Base-by-base conservation (phyloP, 1,140 invertebrate genomes). In the Oryctes rhinoceros region DNA sequence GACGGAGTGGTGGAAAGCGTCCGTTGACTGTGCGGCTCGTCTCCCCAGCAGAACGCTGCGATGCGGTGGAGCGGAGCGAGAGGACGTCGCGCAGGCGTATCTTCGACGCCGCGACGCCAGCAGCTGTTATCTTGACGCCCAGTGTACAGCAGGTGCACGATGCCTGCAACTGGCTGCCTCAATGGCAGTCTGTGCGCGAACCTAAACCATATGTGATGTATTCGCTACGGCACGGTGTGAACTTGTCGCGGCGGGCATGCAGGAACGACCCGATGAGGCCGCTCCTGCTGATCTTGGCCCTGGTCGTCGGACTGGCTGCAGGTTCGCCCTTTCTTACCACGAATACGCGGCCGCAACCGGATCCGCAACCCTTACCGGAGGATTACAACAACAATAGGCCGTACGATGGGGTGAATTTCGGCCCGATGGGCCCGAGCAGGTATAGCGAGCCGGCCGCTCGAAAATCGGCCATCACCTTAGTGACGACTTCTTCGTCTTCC, bases 141-240 rank as follows among this genome's bases (percentile, higher is more conserved):
- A 83, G 83, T 80, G 49, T 79, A 79, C 81, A 80, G 82, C 83
- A 83, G 83, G 83, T 83, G 81, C 82, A 83, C 84, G 84, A 82
- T 84, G 83, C 81, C 83, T 82, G 83, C 82, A 81, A 76, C 82
- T 79, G 83, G 84, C 86, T 87, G 87, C 85, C 81, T 80, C 81
- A 83, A 87, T 87, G 88, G 87, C 87, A 86, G 84, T 85, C 85
- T 82, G 83, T 80, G 76, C 83, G 84, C 84, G 83, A 81, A 59
- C 82, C 30, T 83, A 83, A 81, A 80, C 80, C 83, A 78, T 83
- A 85, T 86, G 86, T 82, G 80, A 90, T 90, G 89, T 88, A 90
- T 88, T 90, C 89, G 48, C 86, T 91, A 78, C 87, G 89, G 85
- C 90, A 91, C 85, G 88, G 90, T 78, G 90, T 91, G 75, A 90